phyloP scores from a whole-genome alignment of 2,797 vertebrate genomes.

The Allobates femoralis region DNA sequence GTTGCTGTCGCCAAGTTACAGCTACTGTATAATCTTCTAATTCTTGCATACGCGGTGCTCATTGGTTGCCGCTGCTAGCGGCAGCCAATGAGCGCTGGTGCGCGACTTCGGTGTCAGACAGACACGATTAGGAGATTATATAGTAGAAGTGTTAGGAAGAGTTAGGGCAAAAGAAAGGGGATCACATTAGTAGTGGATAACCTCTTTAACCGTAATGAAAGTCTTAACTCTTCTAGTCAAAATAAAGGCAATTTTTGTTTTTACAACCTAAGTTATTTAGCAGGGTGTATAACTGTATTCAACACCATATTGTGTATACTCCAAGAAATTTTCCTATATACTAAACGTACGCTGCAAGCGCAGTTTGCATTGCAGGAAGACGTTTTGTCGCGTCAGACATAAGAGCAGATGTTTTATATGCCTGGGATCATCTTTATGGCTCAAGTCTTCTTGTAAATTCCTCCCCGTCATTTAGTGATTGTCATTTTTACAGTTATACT shows the following conservation, averaged over 20 bases:
- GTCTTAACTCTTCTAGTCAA: too few relatives aligned
- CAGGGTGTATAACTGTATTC: not conserved
- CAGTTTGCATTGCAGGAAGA: not conserved
- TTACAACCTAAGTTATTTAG: not conserved
- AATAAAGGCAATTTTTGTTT: not conserved
- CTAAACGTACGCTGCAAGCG: not conserved
- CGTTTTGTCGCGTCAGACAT: not conserved
- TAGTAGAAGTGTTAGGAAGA: too few relatives aligned
- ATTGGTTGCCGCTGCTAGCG: too few relatives aligned
- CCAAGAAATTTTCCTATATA: not conserved
- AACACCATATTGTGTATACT: not conserved
- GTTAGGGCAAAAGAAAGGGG: too few relatives aligned
- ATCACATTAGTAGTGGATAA: too few relatives aligned
- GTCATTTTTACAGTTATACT: conserved; percentile 15
- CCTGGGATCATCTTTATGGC: not conserved
- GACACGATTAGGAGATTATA: too few relatives aligned
- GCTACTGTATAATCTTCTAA: too few relatives aligned
- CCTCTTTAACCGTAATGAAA: too few relatives aligned
- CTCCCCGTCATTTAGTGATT: not conserved
- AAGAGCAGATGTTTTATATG: not conserved
- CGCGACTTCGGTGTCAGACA: too few relatives aligned
- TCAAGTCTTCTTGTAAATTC: conserved; percentile 5
- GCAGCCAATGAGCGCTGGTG: too few relatives aligned
- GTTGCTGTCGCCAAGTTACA: too few relatives aligned
- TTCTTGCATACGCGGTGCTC: too few relatives aligned